phyloP scores from a whole-genome alignment of 2,797 vertebrate species.

The Smutsia temminckii region DNA sequence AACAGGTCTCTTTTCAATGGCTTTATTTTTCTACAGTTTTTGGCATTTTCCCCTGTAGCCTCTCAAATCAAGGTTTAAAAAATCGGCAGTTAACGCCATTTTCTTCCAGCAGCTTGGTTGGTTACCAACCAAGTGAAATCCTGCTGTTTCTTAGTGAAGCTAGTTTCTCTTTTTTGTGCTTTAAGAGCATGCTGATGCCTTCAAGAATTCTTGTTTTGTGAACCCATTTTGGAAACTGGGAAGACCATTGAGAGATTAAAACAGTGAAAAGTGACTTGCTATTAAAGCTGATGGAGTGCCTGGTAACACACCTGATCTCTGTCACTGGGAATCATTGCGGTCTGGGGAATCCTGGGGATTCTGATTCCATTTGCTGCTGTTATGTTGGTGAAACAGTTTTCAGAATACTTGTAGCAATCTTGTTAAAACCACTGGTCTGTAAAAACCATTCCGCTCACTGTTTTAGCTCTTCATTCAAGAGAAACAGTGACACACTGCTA shows the following conservation, averaged over 20 bases:
- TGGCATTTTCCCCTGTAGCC: neutral
- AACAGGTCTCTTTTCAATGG: neutral
- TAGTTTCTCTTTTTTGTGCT: neutral
- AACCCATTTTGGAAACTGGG: conserved; percentile 15
- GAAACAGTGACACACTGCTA: neutral
- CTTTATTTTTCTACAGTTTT: neutral
- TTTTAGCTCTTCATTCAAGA: neutral
- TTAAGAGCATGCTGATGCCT: conserved; percentile 25
- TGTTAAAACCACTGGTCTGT: conserved; percentile 10
- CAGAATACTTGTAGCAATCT: neutral
- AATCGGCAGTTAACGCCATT: neutral
- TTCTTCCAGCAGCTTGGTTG: neutral
- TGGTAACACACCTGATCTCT: neutral
- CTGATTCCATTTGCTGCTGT: neutral
- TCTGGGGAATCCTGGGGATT: neutral
- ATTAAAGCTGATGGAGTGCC: neutral
- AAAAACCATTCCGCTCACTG: neutral
- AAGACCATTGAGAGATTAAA: conserved; percentile 9
- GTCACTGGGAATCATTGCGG: no score
- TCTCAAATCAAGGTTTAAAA: conserved; percentile 14
- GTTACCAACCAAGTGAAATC: neutral
- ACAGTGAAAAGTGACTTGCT: conserved; percentile 30
- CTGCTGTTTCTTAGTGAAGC: conserved; percentile 1
- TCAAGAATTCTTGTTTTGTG: conserved; percentile 46
- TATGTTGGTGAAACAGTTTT: conserved; percentile 33